Evolutionary conservation across 2,797 vertebrate genomes (phyloP).

Genomic region (Delichon dasypus): DNA sequence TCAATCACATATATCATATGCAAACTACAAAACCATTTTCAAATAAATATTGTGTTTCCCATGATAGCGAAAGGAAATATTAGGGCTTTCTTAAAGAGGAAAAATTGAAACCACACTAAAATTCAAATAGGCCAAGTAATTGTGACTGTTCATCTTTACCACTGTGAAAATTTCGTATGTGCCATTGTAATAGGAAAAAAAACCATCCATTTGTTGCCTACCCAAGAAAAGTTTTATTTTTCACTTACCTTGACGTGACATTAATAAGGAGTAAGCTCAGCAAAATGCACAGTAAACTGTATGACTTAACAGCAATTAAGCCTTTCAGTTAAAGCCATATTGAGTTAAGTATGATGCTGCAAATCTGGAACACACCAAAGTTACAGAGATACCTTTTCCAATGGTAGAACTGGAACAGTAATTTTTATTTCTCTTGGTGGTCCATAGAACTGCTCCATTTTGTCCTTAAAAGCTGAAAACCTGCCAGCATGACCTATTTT

Average conservation of each 20-base stretch:
- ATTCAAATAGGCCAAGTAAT: background rate
- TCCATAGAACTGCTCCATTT: background rate
- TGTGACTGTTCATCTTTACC: background rate
- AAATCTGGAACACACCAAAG: background rate
- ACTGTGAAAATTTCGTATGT: background rate
- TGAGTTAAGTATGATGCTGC: background rate
- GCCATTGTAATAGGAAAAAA: background rate
- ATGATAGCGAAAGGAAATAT: background rate
- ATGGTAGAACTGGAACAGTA: background rate
- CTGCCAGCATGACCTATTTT: background rate
- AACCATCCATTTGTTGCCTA: background rate
- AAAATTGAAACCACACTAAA: background rate
- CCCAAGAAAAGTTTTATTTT: background rate
- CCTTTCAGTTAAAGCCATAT: background rate
- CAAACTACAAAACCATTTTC: rapidly evolving
- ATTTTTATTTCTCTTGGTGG: background rate
- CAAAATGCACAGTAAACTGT: background rate
- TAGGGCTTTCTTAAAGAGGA: rapidly evolving
- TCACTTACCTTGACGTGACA: background rate
- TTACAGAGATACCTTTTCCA: background rate
- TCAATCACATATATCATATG: background rate
- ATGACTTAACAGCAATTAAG: background rate
- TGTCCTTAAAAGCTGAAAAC: background rate
- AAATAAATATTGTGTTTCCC: background rate
- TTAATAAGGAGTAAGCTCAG: background rate